phyloP scores from a whole-genome alignment of 2,113 vertebrate genomes.

The Beaufortia kweichowensis region DNA sequence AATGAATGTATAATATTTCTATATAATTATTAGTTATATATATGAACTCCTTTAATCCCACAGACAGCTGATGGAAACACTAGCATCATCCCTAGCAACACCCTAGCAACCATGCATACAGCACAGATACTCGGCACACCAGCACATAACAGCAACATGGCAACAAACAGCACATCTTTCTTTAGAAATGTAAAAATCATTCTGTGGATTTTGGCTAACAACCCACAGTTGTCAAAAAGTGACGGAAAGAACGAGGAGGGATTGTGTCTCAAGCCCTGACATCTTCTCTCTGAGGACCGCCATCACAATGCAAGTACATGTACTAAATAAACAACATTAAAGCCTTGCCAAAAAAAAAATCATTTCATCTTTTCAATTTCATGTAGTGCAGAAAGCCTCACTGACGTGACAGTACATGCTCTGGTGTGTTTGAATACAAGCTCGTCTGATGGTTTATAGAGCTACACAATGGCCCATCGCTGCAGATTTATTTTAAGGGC shows the following conservation, averaged over 20 bases:
- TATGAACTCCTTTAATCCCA: no score
- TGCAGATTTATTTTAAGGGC: constrained; percentile 9
- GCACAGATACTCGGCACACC: no score
- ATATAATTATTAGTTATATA: no score
- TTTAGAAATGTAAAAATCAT: not conserved
- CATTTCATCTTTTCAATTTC: not conserved
- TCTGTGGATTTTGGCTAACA: constrained; percentile 13
- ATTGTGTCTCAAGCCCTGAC: not conserved
- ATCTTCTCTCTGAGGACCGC: constrained; percentile 20
- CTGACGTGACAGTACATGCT: constrained; percentile 2
- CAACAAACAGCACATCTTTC: no score
- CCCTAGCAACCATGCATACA: no score
- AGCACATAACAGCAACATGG: no score
- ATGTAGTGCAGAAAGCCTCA: constrained; percentile 11
- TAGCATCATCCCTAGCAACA: no score
- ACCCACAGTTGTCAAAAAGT: constrained; percentile 3
- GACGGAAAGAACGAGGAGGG: constrained; percentile 3
- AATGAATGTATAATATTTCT: no score
- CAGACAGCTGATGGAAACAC: no score
- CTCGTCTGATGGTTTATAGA: constrained; percentile 34
- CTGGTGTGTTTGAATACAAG: constrained; percentile 39
- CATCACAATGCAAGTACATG: not conserved
- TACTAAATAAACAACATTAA: constrained; percentile 41
- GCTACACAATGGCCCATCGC: constrained; percentile 36
- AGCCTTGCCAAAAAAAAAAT: constrained; percentile 13